Conservation (phyloP, 2,797 vertebrate genomes). For the Falco concolor region DNA sequence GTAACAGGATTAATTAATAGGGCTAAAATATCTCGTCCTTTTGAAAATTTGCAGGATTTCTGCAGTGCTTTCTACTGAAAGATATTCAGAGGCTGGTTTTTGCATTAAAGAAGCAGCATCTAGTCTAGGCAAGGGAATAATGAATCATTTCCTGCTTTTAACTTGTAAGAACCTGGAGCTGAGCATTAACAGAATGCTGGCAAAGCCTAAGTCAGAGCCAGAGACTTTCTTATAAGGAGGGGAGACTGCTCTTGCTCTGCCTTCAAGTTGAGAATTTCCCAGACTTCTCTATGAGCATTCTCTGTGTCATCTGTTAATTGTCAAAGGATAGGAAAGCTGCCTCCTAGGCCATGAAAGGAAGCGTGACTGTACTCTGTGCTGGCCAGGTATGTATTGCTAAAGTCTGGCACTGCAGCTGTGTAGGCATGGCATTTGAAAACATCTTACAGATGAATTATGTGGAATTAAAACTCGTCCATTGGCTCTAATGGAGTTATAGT, state of each 20-base stretch:
- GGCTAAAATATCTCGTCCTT: neutral
- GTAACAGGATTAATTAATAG: neutral
- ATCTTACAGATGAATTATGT: neutral
- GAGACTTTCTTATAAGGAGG: neutral
- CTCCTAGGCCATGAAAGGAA: conserved; percentile 33
- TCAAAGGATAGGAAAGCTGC: neutral
- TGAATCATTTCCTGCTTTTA: neutral
- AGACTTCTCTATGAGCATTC: neutral
- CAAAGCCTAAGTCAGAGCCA: neutral
- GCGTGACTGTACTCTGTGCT: neutral
- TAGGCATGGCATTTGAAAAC: neutral
- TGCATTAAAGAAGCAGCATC: neutral
- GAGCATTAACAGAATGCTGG: neutral
- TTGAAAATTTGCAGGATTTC: neutral
- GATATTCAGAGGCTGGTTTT: neutral
- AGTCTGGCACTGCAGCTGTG: neutral
- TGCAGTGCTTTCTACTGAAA: neutral
- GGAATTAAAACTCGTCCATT: neutral
- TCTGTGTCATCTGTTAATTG: neutral
- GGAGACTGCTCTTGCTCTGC: neutral
- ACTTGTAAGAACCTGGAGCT: neutral
- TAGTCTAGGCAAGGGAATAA: neutral
- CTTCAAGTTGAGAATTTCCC: neutral
- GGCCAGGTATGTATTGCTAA: neutral
- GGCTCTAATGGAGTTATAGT: neutral